Percentiles rank a stretch among this genome's conserved stretches.
These are phyloP conservation scores for Microcebus jonahi DNA, from an alignment of 2,113 vertebrate species.

Conservation along the genomic window DNA sequence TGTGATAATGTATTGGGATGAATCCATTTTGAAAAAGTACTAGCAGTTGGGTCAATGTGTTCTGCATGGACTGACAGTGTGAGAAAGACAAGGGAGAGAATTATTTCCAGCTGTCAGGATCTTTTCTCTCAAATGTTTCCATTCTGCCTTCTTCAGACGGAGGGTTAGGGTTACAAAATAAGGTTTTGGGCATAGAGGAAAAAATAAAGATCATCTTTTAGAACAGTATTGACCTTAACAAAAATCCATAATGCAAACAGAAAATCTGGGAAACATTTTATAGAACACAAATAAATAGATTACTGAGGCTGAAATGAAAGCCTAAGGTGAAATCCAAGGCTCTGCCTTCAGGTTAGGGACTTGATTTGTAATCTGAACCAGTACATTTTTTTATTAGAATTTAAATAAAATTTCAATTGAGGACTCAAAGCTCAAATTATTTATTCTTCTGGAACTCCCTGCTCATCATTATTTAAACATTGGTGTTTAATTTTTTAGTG, in stretches of 20 bases:
- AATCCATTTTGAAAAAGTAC: slow-evolving; percentile 14
- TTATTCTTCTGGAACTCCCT: slow-evolving; percentile 47
- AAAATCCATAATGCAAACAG: slow-evolving; percentile 62
- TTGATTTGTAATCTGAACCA: slow-evolving; percentile 61
- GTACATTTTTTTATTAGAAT: slow-evolving; percentile 61
- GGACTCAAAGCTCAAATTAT: slow-evolving; percentile 42
- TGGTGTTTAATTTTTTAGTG: slow-evolving; percentile 48
- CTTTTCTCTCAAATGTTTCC: slow-evolving; percentile 5
- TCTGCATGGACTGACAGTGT: neutral
- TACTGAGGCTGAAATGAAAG: neutral
- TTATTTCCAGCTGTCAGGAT: neutral
- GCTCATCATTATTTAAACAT: slow-evolving; percentile 60
- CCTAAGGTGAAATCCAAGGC: neutral
- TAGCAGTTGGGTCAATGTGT: neutral
- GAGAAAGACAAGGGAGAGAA: neutral
- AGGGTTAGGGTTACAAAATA: slow-evolving; percentile 26
- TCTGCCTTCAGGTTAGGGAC: neutral
- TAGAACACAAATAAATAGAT: slow-evolving; percentile 52
- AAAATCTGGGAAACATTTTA: slow-evolving; percentile 55
- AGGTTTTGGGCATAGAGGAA: neutral
- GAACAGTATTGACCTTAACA: slow-evolving; percentile 25
- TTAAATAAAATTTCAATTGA: slow-evolving; percentile 56
- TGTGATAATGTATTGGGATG: neutral
- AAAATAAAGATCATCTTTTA: slow-evolving; percentile 20
- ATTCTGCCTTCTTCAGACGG: neutral